Evolutionary conservation across 2,797 vertebrate genomes (phyloP).

Genomic region (Malurus leucopterus): DNA sequence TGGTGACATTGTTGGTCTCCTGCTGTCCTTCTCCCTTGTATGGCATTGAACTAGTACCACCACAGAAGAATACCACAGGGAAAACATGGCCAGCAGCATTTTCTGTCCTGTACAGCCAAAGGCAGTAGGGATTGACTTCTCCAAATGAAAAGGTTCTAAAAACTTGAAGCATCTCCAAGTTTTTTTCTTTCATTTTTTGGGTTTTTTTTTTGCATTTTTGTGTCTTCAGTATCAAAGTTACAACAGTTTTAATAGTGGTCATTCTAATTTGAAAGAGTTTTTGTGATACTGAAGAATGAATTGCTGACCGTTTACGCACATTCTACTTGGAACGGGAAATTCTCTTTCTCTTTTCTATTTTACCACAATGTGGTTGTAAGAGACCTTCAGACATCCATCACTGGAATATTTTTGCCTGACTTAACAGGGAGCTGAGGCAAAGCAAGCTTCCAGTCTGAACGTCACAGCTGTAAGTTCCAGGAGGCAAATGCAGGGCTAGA

Average conservation of each 20-base stretch:
- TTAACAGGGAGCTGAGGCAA: not conserved
- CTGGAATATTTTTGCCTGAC: not conserved
- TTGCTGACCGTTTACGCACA: not conserved
- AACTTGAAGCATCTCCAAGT: not conserved
- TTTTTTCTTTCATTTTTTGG: too few relatives aligned
- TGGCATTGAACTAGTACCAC: not conserved
- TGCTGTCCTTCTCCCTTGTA: not conserved
- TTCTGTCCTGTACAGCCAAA: not conserved
- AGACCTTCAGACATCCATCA: not conserved
- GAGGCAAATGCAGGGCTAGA: not conserved
- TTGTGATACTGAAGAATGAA: not conserved
- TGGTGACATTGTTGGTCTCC: not conserved
- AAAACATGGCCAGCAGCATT: not conserved
- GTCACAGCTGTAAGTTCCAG: not conserved
- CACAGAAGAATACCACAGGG: not conserved
- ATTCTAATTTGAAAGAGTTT: not conserved
- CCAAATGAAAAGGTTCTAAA: not conserved
- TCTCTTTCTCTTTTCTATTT: not conserved
- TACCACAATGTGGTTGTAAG: not conserved
- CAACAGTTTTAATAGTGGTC: not conserved
- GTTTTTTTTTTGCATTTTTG: not conserved
- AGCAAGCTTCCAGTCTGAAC: not conserved
- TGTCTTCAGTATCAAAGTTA: not conserved
- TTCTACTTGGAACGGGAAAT: not conserved
- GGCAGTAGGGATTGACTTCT: not conserved